Base-by-base conservation (phyloP, 2,797 vertebrate genomes). In the Lepus townsendii region DNA sequence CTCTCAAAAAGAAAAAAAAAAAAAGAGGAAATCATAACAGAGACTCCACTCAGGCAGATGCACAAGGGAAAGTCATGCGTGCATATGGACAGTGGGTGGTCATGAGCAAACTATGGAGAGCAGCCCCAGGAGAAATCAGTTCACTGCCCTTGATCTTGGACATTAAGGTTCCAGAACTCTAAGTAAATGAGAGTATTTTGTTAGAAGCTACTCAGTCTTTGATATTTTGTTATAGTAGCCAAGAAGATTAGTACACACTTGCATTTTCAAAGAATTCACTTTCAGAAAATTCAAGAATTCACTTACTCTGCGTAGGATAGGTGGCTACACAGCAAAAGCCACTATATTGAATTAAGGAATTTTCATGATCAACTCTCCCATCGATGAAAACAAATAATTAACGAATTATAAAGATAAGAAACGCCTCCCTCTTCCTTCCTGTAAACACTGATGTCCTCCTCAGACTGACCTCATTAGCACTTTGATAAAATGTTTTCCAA, bases 81-180 rank as follows among this genome's bases (percentile, higher is more conserved):
- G 13, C 3, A 75, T 8, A 16, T 0, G 22, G 30, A 3, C 17
- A 26, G 19, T 20, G 65, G n/a, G 19, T 0, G 4, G 2, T 2
- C n/a, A 14, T 16, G 0, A 50, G 3, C 19, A n/a, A 35, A 30
- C 3, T 30, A 65, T 63, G 9, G 2, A 62, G 4, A 69, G 14
- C 50, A 6, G 2, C 3, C 20, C 3, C 4, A 57, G 35, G 90
- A 54, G 35, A 50, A 52, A 65, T 8, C 13, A 27, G 22, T 62
- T 5, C 6, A 32, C 26, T 4, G 9, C 27, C 1, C 26, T 71
- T 7, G 16, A n/a, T 30, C 24, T 60, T 13, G 3, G 10, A n/a
- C 2, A n/a, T 12, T 6, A 4, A 17, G 7, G 14, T 38, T 79
- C 38, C 4, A 47, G 30, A 87, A 76, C 8, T 47, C 1, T 27